Conservation (phyloP, 2,797 vertebrate genomes). For the Falco novaeseelandiae region DNA sequence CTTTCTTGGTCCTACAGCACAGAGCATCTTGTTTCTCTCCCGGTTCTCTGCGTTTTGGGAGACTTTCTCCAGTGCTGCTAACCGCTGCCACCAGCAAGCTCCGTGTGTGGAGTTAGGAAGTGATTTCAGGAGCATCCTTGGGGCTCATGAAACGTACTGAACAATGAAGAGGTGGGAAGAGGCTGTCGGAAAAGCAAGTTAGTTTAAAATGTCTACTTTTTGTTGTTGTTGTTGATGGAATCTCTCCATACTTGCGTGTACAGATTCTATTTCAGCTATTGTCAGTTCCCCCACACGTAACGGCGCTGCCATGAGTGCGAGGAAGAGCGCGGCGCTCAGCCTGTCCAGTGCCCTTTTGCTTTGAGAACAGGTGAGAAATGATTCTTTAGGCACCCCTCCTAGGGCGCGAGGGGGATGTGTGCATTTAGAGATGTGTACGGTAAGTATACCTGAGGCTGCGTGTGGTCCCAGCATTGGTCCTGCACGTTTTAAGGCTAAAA, state of each 20-base stretch:
- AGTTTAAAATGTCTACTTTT: background rate
- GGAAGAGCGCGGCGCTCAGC: background rate
- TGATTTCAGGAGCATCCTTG: background rate
- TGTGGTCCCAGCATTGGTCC: background rate
- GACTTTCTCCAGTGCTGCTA: background rate
- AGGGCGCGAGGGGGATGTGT: background rate
- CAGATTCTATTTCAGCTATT: background rate
- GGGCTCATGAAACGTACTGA: background rate
- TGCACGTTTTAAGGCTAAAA: background rate
- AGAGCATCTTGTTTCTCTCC: background rate
- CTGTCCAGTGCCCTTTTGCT: background rate
- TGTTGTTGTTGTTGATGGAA: background rate
- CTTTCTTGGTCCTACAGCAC: background rate
- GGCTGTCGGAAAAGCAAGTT: background rate
- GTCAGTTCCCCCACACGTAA: background rate
- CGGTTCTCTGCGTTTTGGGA: background rate
- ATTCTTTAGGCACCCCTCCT: background rate
- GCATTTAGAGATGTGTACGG: background rate
- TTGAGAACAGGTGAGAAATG: background rate
- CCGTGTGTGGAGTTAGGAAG: accelerated
- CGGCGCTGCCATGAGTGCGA: background rate
- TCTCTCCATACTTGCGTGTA: too few species aligned
- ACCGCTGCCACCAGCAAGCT: background rate
- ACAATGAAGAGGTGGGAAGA: background rate
- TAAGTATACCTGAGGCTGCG: background rate